Percentiles rank a stretch among this genome's conserved stretches.
phyloP scores from a whole-genome alignment of 2,797 vertebrate species.

The Danio aesculapii region DNA sequence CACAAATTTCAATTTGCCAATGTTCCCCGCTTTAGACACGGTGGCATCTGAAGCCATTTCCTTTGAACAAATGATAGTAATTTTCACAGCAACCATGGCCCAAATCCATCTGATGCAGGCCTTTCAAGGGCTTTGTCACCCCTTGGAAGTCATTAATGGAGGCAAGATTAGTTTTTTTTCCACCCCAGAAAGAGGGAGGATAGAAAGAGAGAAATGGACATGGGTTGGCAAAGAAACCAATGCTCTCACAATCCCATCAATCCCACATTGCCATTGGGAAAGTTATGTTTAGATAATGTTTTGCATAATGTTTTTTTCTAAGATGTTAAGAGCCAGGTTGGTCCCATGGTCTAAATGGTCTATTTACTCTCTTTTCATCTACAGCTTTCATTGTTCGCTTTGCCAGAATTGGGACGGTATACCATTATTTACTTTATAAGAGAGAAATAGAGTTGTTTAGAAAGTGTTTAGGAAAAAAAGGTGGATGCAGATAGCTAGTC shows the following conservation, averaged over 20 bases:
- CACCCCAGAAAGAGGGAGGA: conserved; percentile 58
- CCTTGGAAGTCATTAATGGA: conserved; percentile 80
- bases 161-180: conserved; percentile 77
- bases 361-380: conserved; percentile 15
- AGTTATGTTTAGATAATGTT: not conserved
- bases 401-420: not conserved
- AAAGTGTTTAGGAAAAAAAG: not conserved
- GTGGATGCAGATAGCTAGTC: too few species aligned
- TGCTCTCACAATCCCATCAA: conserved; percentile 4
- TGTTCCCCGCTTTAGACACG: conserved; percentile 74
- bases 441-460: not conserved
- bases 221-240: conserved; percentile 1
- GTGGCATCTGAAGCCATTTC: conserved; percentile 78
- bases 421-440: not conserved
- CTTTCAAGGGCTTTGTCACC: conserved; percentile 81
- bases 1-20: conserved; percentile 81
- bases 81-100: conserved; percentile 75
- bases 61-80: conserved; percentile 83
- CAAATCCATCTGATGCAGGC: conserved; percentile 72
- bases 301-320: conserved; percentile 13
- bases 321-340: not conserved
- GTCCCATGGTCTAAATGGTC: not conserved
- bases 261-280: not conserved
- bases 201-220: conserved; percentile 58
- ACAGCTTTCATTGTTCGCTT: not conserved